Evolutionary conservation across 92 coral and sea anemone genomes (phyloP).

Genomic region (Epizoanthus stellaris): DNA sequence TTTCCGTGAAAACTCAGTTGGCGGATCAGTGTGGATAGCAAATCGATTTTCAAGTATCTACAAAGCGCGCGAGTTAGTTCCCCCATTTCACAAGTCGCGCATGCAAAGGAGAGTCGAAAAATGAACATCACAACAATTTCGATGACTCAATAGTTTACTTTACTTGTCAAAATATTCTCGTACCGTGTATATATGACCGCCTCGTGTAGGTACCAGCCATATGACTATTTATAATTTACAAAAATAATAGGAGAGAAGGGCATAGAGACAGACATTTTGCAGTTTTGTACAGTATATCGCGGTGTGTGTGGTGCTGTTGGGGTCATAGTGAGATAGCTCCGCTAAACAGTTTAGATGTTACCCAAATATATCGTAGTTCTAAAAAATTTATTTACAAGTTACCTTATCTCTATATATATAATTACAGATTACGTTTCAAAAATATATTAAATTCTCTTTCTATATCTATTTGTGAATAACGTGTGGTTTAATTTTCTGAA

Average conservation of each 20-base stretch:
- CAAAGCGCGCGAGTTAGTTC: no score
- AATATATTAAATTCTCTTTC: slow-evolving; percentile 72
- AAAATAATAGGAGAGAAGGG: not conserved
- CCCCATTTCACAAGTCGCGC: not conserved
- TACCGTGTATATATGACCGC: not conserved
- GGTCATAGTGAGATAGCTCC: not conserved
- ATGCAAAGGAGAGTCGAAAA: not conserved
- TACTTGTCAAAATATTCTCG: slow-evolving; percentile 33
- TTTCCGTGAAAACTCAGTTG: no score
- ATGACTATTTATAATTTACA: slow-evolving; percentile 12
- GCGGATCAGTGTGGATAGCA: no score
- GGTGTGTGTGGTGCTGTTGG: not conserved
- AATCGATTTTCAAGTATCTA: no score
- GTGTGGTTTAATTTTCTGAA: not conserved
- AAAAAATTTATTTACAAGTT: slow-evolving; percentile 33
- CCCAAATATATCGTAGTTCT: slow-evolving; percentile 30
- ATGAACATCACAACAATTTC: not conserved
- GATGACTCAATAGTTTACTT: slow-evolving; percentile 18
- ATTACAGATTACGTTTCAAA: slow-evolving; percentile 56
- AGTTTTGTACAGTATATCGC: no score
- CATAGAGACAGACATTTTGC: no score
- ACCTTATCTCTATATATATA: not conserved
- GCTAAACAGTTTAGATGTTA: not conserved
- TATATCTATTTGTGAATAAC: slow-evolving; percentile 39
- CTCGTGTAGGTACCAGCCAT: slow-evolving; percentile 7